These are phyloP conservation scores for Riparia riparia DNA, from an alignment of 2,113 vertebrate genomes.

Conservation along the genomic window DNA sequence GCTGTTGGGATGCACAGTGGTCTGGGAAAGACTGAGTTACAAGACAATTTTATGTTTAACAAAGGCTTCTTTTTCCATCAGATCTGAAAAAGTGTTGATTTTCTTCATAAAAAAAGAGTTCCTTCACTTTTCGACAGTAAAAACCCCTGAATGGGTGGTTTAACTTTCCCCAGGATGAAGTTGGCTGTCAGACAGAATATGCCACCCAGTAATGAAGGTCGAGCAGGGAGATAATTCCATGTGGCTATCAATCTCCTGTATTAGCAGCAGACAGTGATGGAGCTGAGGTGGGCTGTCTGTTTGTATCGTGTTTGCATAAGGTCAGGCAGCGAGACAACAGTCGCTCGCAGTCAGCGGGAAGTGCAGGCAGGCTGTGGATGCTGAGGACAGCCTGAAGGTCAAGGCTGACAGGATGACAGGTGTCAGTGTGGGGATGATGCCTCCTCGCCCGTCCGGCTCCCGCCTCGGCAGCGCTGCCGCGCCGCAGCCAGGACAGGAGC, in stretches of 20 bases:
- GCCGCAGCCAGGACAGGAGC: background rate
- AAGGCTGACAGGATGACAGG: slow-evolving; percentile 87
- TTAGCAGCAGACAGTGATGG: slow-evolving; percentile 74
- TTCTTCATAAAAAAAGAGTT: slow-evolving; percentile 10
- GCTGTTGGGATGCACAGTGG: background rate
- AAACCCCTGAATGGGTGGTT: background rate
- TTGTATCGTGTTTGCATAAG: slow-evolving; percentile 80
- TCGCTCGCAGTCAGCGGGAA: slow-evolving; percentile 77
- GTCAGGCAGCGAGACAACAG: slow-evolving; percentile 78
- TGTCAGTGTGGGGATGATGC: slow-evolving; percentile 69
- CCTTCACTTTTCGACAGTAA: background rate
- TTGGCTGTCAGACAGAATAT: slow-evolving; percentile 64
- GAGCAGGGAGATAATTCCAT: slow-evolving; percentile 49
- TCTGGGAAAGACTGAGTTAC: background rate
- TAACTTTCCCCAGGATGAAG: slow-evolving; percentile 53
- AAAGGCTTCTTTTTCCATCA: background rate
- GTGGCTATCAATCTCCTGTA: slow-evolving; percentile 74
- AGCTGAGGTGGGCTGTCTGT: slow-evolving; percentile 80
- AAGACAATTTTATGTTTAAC: background rate
- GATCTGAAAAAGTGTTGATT: background rate
- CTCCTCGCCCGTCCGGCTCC: slow-evolving; percentile 74
- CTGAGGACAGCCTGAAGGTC: slow-evolving; percentile 78
- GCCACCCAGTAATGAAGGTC: slow-evolving; percentile 72
- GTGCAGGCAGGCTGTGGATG: slow-evolving; percentile 60
- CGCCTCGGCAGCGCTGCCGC: background rate